Conservation (phyloP, 2,888 invertebrate genomes). For the Synergus japonicus region DNA sequence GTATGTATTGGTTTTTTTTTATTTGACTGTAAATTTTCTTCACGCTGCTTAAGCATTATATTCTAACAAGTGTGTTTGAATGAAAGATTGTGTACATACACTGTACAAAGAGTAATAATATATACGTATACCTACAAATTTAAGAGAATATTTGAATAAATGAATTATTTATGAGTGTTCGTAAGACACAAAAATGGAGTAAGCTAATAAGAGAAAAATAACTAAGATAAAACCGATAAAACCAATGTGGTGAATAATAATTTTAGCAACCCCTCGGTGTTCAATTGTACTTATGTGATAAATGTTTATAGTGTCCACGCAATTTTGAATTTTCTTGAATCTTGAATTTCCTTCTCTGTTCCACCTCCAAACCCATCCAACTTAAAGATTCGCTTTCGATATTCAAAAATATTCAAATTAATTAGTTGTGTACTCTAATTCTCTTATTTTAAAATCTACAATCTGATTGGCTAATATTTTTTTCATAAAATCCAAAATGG, state of each 20-base stretch:
- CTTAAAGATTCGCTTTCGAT: background rate
- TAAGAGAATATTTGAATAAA: slow-evolving; percentile 68
- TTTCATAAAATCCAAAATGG: too few relatives aligned
- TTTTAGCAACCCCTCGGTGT: slow-evolving; percentile 75
- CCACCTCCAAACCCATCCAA: background rate
- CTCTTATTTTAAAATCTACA: too few relatives aligned
- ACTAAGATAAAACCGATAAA: slow-evolving; percentile 55
- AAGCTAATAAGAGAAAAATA: slow-evolving; percentile 47
- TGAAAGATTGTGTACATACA: slow-evolving; percentile 62
- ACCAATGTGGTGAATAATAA: slow-evolving; percentile 60
- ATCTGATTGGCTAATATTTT: too few relatives aligned
- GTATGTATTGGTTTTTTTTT: background rate
- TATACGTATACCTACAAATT: slow-evolving; percentile 47
- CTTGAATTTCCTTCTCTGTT: too few relatives aligned
- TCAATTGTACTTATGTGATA: slow-evolving; percentile 77
- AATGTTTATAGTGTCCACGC: slow-evolving; percentile 74
- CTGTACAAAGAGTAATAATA: slow-evolving; percentile 71
- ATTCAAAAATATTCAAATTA: too few relatives aligned
- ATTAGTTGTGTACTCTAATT: too few relatives aligned
- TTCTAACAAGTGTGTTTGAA: slow-evolving; percentile 48
- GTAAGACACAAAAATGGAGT: slow-evolving; percentile 45
- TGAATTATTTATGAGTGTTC: slow-evolving; percentile 67
- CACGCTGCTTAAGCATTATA: slow-evolving; percentile 23
- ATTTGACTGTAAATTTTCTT: slow-evolving; percentile 26
- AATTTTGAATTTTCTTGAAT: background rate